phyloP scores from a whole-genome alignment of 2,797 vertebrate genomes.

The Hyperoplus lanceolatus region DNA sequence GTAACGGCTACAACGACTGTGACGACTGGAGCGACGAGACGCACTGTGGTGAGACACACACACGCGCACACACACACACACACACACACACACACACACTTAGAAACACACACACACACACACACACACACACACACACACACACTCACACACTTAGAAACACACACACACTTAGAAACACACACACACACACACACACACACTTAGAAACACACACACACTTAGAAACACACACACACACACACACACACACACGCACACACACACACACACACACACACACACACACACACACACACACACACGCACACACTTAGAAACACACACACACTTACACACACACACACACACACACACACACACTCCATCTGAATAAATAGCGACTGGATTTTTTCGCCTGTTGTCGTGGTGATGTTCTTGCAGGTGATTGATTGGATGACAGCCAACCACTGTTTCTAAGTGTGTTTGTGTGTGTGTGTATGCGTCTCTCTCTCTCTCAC shows the following conservation, averaged over 20 bases:
- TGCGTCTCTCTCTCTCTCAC: too few species aligned
- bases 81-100: conserved; percentile 35
- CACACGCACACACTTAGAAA: conserved; percentile 25
- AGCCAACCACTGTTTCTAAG: neutral
- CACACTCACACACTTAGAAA: too few species aligned
- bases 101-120: conserved; percentile 24
- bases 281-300: conserved; percentile 29
- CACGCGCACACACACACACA: conserved; percentile 24
- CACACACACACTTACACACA: conserved; percentile 18
- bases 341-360: conserved; percentile 29
- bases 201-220: conserved; percentile 20
- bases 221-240: conserved; percentile 27
- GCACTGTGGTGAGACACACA: conserved; percentile 88
- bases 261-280: conserved; percentile 28
- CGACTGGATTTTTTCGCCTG: neutral
- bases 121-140: too few species aligned
- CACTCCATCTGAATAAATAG: conserved; percentile 25
- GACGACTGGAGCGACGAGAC: conserved; percentile 96
- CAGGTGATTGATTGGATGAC: conserved; percentile 40
- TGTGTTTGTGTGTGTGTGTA: conserved; percentile 4
- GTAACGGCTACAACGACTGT: conserved; percentile 96
- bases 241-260: conserved; percentile 28
- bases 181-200: conserved; percentile 22
- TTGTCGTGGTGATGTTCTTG: conserved; percentile 45
- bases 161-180: conserved; percentile 28